phyloP scores from a whole-genome alignment of 2,113 vertebrate genomes.

The Hippocampus mohnikei region DNA sequence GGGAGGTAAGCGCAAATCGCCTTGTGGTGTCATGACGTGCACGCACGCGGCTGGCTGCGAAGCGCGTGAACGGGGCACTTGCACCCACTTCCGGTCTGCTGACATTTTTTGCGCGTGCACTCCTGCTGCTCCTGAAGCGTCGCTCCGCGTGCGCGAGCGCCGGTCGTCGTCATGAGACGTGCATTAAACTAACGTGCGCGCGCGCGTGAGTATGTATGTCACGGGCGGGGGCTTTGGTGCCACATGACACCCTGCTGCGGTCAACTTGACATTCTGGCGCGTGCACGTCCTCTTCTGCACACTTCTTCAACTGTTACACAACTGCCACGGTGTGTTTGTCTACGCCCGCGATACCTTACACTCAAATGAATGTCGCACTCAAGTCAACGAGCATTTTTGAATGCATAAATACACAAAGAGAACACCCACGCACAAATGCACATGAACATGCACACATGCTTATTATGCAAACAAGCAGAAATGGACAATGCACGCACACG shows the following conservation, averaged over 20 bases:
- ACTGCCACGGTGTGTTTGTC: not conserved
- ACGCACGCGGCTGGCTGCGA: slow-evolving; percentile 33
- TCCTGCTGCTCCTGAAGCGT: not conserved
- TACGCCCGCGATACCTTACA: not conserved
- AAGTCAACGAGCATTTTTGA: not conserved
- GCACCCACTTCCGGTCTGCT: slow-evolving; percentile 85
- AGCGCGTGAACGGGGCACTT: slow-evolving; percentile 66
- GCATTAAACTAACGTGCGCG: no score
- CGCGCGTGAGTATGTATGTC: no score
- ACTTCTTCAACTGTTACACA: not conserved
- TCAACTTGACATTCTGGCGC: slow-evolving; percentile 12
- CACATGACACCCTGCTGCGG: slow-evolving; percentile 44
- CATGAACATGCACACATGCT: no score
- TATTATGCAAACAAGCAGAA: no score
- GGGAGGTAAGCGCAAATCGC: slow-evolving; percentile 80
- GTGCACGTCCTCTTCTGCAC: not conserved
- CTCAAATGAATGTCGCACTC: not conserved
- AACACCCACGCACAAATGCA: no score
- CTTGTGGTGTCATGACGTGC: slow-evolving; percentile 17
- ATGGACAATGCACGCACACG: no score
- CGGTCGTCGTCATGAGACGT: slow-evolving; percentile 48
- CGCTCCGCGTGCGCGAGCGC: not conserved
- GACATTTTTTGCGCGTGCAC: slow-evolving; percentile 57
- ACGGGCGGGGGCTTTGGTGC: slow-evolving; percentile 46
- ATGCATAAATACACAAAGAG: no score